Base-by-base conservation (phyloP, 2,888 invertebrate species). In the Drosophila helvetica region DNA sequence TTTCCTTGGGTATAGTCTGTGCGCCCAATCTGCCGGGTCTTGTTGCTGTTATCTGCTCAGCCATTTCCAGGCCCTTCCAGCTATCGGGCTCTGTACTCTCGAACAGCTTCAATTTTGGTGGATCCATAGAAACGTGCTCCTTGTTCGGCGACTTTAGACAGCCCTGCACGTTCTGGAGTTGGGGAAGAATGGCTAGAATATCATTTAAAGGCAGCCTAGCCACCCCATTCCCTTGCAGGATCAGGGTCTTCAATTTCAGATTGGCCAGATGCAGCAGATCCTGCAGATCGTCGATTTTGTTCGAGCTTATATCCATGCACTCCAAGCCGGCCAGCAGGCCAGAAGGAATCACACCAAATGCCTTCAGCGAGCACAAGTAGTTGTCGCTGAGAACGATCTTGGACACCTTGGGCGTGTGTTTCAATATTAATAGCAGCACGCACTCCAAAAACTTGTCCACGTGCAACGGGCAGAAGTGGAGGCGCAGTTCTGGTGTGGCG, bases 231-330 rank as follows among this genome's bases (percentile, higher is more conserved):
- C 66, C 64, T 0, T 45, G 22, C 0, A 80, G 7, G 8, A 57
- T 52, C 3, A 80, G 6, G 0, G 22, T 54, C 6, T 50, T 25
- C 3, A 72, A 8, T 0, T 18, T n/a, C 7, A 72, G 17, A 2
- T 53, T 12, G 0, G 22, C 12, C 6, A 80, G 19, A 30, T 58
- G 54, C 5, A 63, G 27, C 0, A 80, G 62, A 7, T 80, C 76
- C 7, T 1, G 33, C n/a, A 67, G 15, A 1, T 63, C 57, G 0
- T 38, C n/a, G 7, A 80, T 66, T 0, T 48, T 25, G 48, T 80
- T 80, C 25, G 45, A 54, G 38, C 72, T 64, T 6, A 80, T 50
- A n/a, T 80, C 73, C 7, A 80, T 48, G 25, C 47, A 43, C 7
- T 76, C 54, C 19, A 80, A 43, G 0, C 18, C 1, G 1, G 61